Conservation (phyloP, 1,140 invertebrate genomes). For the Tetragnatha versicolor region DNA sequence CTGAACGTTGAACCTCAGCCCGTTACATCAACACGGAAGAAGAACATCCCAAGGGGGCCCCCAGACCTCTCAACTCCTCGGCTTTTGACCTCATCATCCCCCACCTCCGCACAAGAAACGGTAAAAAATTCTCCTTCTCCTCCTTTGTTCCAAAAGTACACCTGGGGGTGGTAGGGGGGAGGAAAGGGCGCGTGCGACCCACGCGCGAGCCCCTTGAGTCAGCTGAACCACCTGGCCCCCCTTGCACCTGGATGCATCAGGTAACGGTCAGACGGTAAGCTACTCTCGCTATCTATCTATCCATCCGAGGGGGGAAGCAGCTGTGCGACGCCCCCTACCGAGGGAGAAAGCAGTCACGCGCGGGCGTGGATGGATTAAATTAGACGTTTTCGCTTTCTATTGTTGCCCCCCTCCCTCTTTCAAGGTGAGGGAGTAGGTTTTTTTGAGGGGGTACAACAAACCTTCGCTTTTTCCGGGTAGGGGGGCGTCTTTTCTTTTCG, state of each 20-base stretch:
- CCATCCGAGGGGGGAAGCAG: not conserved
- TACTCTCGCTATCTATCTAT: conserved; percentile 1
- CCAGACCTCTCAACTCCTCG: too few species aligned
- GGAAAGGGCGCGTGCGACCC: not conserved
- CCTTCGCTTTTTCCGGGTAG: too few species aligned
- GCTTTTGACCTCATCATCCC: too few species aligned
- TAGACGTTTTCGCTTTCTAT: conserved; percentile 43
- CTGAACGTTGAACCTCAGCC: too few species aligned
- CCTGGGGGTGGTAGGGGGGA: not conserved
- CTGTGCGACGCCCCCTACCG: not conserved
- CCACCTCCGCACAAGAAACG: too few species aligned
- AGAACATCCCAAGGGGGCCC: too few species aligned
- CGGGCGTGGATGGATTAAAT: conserved; percentile 28
- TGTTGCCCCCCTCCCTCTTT: not conserved
- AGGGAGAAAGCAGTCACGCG: not conserved
- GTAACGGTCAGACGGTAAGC: not conserved
- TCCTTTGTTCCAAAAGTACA: too few species aligned
- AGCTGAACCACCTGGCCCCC: not conserved
- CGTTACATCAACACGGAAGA: too few species aligned
- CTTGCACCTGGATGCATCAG: too few species aligned
- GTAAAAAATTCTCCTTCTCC: too few species aligned
- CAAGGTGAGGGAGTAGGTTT: not conserved
- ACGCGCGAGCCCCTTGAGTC: not conserved
- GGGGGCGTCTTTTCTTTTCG: too few species aligned
- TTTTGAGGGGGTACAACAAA: too few species aligned